These are phyloP conservation scores for Agelastica alni DNA, from an alignment of 2,888 invertebrate species.

Conservation along the genomic window DNA sequence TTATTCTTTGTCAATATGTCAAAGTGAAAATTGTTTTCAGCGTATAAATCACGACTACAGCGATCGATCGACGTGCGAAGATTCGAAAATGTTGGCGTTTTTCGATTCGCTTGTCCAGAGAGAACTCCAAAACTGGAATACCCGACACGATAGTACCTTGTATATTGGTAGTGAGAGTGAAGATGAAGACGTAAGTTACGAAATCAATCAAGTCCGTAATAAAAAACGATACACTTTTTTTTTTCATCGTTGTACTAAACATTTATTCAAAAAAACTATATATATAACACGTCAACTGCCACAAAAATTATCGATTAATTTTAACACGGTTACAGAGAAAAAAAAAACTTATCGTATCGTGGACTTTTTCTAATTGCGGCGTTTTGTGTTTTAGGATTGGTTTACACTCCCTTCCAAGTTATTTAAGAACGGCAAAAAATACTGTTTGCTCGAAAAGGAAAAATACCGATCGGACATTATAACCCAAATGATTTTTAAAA, in stretches of 20 bases:
- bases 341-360: background rate
- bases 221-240: too few species aligned
- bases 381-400: slow-evolving; percentile 35
- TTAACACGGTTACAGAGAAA: too few species aligned
- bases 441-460: slow-evolving; percentile 52
- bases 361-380: background rate
- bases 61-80: slow-evolving; percentile 85
- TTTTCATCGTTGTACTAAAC: too few species aligned
- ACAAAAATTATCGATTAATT: too few species aligned
- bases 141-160: slow-evolving; percentile 46
- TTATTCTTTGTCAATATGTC: too few species aligned
- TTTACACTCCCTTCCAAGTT: slow-evolving; percentile 38
- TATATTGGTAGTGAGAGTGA: slow-evolving; percentile 49
- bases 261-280: too few species aligned
- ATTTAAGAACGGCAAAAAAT: slow-evolving; percentile 46
- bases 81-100: slow-evolving; percentile 95
- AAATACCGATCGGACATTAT: slow-evolving; percentile 64
- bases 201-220: too few species aligned
- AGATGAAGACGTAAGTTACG: slow-evolving; percentile 30
- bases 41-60: slow-evolving; percentile 88
- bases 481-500: slow-evolving; percentile 73
- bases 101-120: slow-evolving; percentile 92
- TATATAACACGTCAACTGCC: too few species aligned
- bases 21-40: slow-evolving; percentile 53
- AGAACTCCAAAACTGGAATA: slow-evolving; percentile 78